Evolutionary conservation across 2,888 invertebrate genomes (phyloP).

Genomic region (Glyphotaelius pellucidus): DNA sequence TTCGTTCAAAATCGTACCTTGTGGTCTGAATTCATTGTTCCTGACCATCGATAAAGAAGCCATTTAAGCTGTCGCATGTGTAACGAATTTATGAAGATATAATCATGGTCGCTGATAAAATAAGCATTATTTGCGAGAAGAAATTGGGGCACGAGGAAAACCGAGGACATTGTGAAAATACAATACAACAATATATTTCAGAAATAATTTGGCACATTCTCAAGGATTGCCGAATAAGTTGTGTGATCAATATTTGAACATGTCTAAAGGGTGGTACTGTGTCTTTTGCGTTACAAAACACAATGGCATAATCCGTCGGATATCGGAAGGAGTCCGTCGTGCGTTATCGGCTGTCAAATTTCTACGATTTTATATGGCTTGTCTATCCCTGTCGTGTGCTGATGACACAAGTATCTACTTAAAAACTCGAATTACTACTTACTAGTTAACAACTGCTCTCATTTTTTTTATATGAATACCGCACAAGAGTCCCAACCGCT

Average conservation of each 20-base stretch:
- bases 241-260: not conserved
- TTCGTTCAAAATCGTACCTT: not conserved
- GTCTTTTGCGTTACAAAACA: no score
- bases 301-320: no score
- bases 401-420: no score
- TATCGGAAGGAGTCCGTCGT: no score
- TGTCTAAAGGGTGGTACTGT: no score
- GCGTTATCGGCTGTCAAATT: no score
- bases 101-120: not conserved
- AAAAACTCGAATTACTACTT: no score
- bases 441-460: no score
- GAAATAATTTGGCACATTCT: not conserved
- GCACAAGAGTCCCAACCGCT: no score
- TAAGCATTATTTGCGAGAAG: not conserved
- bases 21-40: not conserved
- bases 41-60: not conserved
- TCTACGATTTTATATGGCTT: no score
- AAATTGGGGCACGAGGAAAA: not conserved
- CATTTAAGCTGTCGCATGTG: not conserved
- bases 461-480: no score
- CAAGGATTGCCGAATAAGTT: not conserved
- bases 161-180: not conserved
- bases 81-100: not conserved
- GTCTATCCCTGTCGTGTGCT: no score
- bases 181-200: not conserved